Conservation (phyloP, 2,113 vertebrate genomes). For the Phalacrocorax aristotelis region DNA sequence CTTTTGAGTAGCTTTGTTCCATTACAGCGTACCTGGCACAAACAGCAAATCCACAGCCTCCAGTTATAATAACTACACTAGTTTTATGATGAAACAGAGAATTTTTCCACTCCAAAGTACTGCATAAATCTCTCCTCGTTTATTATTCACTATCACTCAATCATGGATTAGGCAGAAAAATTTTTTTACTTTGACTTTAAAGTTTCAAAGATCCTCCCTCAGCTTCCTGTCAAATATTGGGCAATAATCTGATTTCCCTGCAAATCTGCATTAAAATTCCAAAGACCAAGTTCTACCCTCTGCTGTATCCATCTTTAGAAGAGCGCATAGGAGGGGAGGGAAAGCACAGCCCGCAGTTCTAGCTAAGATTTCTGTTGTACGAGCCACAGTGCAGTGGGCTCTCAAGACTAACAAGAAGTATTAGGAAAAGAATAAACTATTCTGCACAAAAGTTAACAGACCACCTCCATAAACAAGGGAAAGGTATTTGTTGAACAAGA, state of each 20-base stretch:
- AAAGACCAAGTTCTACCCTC: background rate
- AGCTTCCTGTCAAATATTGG: background rate
- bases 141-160: background rate
- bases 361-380: background rate
- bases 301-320: background rate
- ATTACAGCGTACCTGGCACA: background rate
- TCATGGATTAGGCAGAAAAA: background rate
- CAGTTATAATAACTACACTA: background rate
- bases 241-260: slow-evolving; percentile 20
- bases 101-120: background rate
- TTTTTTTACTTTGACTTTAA: background rate
- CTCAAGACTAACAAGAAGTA: background rate
- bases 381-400: background rate
- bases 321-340: background rate
- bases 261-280: slow-evolving; percentile 23
- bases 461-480: background rate
- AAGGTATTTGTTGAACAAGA: background rate
- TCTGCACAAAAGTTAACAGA: background rate
- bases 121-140: background rate
- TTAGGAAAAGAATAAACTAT: background rate
- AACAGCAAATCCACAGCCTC: background rate
- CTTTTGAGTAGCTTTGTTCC: background rate
- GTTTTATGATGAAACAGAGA: background rate
- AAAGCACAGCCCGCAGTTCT: background rate
- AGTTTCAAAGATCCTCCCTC: background rate